phyloP scores from a whole-genome alignment of 1,140 invertebrate genomes.

The Drosophila fuyamai region DNA sequence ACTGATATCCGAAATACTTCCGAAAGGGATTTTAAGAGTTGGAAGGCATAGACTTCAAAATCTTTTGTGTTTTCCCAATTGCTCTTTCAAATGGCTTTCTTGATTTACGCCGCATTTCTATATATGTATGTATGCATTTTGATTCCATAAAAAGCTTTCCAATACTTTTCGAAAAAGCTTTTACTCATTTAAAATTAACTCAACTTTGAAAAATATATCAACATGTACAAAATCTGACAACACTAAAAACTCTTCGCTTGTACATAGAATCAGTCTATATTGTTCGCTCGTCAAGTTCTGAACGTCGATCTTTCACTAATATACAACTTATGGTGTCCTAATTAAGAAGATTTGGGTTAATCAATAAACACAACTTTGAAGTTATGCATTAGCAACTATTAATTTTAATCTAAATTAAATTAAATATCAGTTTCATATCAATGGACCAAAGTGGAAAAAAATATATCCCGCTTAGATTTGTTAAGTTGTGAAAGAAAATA shows the following conservation, averaged over 20 bases:
- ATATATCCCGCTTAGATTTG: not conserved
- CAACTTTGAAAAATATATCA: not conserved
- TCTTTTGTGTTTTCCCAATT: no score
- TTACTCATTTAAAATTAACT: slow-evolving; percentile 12
- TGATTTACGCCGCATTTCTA: not conserved
- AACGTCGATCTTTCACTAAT: not conserved
- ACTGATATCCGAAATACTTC: no score
- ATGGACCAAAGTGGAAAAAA: not conserved
- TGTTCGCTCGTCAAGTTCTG: slow-evolving; percentile 1
- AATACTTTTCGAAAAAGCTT: slow-evolving; percentile 4
- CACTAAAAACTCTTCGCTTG: not conserved
- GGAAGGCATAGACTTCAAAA: no score
- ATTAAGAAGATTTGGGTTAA: not conserved
- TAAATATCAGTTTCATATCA: not conserved
- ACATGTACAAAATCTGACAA: not conserved
- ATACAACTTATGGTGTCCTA: not conserved
- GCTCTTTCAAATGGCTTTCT: no score
- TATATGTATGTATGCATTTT: not conserved
- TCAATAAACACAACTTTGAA: not conserved
- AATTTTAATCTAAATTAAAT: not conserved
- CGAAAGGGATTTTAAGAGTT: no score
- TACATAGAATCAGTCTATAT: slow-evolving; percentile 1
- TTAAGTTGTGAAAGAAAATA: not conserved
- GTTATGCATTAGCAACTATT: not conserved
- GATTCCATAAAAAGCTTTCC: not conserved